Evolutionary conservation across 2,888 invertebrate species (phyloP).

Genomic region (Dryococelus australis): DNA sequence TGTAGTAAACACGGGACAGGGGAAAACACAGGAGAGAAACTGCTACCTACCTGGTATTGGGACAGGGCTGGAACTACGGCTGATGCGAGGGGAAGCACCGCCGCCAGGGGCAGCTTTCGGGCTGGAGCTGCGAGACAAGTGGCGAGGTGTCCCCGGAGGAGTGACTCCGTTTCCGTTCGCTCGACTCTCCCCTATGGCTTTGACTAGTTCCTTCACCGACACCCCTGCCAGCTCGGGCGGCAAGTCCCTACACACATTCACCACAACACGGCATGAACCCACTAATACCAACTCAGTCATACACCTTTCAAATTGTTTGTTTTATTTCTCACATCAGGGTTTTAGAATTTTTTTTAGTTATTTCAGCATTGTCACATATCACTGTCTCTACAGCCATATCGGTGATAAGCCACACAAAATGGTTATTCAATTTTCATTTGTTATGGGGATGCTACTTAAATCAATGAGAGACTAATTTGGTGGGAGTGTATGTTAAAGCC

Average conservation of each 20-base stretch:
- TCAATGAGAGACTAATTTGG: too few species aligned
- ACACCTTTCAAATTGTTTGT: too few species aligned
- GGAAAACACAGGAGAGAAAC: not conserved
- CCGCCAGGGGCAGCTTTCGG: conserved; percentile 68
- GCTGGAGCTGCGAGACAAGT: conserved; percentile 63
- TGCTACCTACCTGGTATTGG: conserved; percentile 64
- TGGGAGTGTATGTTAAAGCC: too few species aligned
- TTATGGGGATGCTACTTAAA: too few species aligned
- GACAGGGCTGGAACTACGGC: conserved; percentile 67
- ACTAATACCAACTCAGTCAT: not conserved
- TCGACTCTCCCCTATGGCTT: conserved; percentile 75
- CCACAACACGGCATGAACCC: not conserved
- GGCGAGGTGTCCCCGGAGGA: conserved; percentile 66
- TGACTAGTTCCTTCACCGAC: conserved; percentile 76
- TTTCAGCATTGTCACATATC: too few species aligned
- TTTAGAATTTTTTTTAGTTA: too few species aligned
- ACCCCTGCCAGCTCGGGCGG: conserved; percentile 67
- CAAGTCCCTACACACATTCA: conserved; percentile 48
- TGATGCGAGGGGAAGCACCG: conserved; percentile 46
- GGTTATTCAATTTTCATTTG: too few species aligned
- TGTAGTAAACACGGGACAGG: too few species aligned
- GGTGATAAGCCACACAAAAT: too few species aligned
- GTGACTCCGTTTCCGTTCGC: conserved; percentile 82
- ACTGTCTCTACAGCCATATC: too few species aligned
- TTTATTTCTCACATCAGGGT: too few species aligned